phyloP scores from a whole-genome alignment of 2,113 vertebrate species.

The Pituophis catenifer region DNA sequence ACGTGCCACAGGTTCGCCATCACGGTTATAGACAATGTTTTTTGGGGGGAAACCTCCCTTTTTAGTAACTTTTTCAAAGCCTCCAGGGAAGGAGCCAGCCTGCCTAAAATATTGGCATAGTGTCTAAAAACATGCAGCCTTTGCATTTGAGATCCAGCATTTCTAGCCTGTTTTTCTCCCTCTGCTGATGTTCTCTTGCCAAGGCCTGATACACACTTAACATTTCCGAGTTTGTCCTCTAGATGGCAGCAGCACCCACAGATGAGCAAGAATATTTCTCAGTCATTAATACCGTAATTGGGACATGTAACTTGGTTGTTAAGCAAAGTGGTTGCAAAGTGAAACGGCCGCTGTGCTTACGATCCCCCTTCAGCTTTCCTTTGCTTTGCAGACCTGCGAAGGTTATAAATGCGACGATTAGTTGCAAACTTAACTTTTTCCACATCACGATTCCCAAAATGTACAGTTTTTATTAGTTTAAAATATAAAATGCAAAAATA shows the following conservation, averaged over 20 bases:
- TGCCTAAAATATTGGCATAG: background rate
- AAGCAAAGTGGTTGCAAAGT: background rate
- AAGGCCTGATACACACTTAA: background rate
- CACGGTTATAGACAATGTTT: background rate
- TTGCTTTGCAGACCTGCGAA: background rate
- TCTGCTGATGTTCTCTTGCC: background rate
- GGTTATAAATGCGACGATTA: background rate
- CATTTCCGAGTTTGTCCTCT: background rate
- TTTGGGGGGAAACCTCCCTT: background rate
- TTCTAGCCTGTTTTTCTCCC: background rate
- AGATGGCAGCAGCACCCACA: slow-evolving; percentile 15
- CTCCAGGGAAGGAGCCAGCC: background rate
- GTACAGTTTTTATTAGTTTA: too few species aligned
- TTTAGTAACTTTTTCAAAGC: background rate
- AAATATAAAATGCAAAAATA: too few species aligned
- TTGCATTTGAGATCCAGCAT: background rate
- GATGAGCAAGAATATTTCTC: background rate
- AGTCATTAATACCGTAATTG: background rate
- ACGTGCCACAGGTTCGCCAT: too few species aligned
- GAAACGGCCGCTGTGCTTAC: background rate
- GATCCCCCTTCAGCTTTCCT: background rate
- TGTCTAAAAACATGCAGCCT: background rate
- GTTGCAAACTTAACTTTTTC: background rate
- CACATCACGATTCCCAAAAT: background rate
- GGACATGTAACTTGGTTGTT: background rate